These are phyloP conservation scores for Vidua chalybeata DNA, from an alignment of 2,113 vertebrate genomes.

Conservation along the genomic window DNA sequence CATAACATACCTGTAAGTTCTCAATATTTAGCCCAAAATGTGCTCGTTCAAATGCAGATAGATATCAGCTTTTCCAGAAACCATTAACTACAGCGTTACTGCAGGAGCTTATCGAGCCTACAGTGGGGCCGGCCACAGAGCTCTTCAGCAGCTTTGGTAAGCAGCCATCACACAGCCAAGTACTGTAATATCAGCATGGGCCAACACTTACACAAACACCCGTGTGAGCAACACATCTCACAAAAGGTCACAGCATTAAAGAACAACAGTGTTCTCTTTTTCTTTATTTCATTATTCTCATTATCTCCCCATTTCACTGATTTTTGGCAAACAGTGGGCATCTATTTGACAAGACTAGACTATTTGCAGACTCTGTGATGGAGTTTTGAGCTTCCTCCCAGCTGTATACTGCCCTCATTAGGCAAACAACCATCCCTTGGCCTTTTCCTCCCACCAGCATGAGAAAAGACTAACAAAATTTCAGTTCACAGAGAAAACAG, in stretches of 20 bases:
- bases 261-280: background rate
- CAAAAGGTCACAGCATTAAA: slow-evolving; percentile 17
- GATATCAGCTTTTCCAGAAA: slow-evolving; percentile 71
- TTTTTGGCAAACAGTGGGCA: slow-evolving; percentile 56
- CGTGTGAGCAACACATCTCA: background rate
- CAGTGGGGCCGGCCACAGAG: slow-evolving; percentile 46
- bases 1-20: slow-evolving; percentile 74
- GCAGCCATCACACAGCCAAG: slow-evolving; percentile 36
- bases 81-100: slow-evolving; percentile 69
- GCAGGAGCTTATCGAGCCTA: slow-evolving; percentile 59
- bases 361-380: slow-evolving; percentile 10
- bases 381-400: slow-evolving; percentile 43
- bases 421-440: slow-evolving; percentile 14
- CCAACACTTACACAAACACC: background rate
- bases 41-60: slow-evolving; percentile 55
- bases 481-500: background rate
- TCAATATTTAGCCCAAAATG: slow-evolving; percentile 72
- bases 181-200: background rate
- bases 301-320: slow-evolving; percentile 33
- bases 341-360: slow-evolving; percentile 42
- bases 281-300: slow-evolving; percentile 6
- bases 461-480: background rate
- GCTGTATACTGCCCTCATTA: slow-evolving; percentile 43
- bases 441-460: background rate
- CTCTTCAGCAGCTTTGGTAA: background rate